A percentile compares a stretch with the other conserved stretches of the same genome.
These are phyloP conservation scores for Aplocera efformata DNA, from an alignment of 2,888 invertebrate species.

Conservation along the genomic window DNA sequence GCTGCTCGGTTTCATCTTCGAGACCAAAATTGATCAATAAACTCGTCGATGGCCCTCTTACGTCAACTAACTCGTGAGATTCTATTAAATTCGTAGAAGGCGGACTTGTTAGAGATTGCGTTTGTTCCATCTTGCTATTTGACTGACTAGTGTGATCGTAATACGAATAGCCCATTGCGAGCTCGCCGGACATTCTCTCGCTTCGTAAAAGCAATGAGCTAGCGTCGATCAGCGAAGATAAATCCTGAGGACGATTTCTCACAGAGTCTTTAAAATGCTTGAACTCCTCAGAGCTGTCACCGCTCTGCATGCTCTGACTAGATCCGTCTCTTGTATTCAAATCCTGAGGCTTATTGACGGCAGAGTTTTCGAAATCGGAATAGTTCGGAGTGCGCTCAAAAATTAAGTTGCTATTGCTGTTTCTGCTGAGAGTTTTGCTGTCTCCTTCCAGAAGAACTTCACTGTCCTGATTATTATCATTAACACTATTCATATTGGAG, in stretches of 20 bases:
- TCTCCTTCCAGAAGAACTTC: slow-evolving; percentile 51
- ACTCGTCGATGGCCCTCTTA: slow-evolving; percentile 41
- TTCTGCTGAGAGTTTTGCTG: slow-evolving; percentile 44
- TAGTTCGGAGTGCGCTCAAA: slow-evolving; percentile 52
- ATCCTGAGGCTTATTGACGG: slow-evolving; percentile 52
- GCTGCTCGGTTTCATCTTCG: slow-evolving; percentile 69
- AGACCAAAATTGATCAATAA: slow-evolving; percentile 56
- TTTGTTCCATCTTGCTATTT: slow-evolving; percentile 33
- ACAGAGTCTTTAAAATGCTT: slow-evolving; percentile 55
- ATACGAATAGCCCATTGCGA: slow-evolving; percentile 29
- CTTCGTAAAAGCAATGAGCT: slow-evolving; percentile 53
- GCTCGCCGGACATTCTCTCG: slow-evolving; percentile 53
- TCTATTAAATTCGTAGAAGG: slow-evolving; percentile 63
- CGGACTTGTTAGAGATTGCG: slow-evolving; percentile 48
- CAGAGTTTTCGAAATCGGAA: slow-evolving; percentile 63
- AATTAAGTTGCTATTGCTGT: slow-evolving; percentile 37
- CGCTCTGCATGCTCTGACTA: slow-evolving; percentile 52
- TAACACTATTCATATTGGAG: slow-evolving; percentile 31
- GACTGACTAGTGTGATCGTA: slow-evolving; percentile 36
- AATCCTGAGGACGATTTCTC: slow-evolving; percentile 55
- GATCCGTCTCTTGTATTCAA: slow-evolving; percentile 43
- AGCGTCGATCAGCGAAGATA: slow-evolving; percentile 56
- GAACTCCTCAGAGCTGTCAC: slow-evolving; percentile 58
- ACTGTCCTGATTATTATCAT: slow-evolving; percentile 31
- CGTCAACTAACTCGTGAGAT: slow-evolving; percentile 55